phyloP scores from a whole-genome alignment of 2,113 vertebrate species.

The Nanger granti region DNA sequence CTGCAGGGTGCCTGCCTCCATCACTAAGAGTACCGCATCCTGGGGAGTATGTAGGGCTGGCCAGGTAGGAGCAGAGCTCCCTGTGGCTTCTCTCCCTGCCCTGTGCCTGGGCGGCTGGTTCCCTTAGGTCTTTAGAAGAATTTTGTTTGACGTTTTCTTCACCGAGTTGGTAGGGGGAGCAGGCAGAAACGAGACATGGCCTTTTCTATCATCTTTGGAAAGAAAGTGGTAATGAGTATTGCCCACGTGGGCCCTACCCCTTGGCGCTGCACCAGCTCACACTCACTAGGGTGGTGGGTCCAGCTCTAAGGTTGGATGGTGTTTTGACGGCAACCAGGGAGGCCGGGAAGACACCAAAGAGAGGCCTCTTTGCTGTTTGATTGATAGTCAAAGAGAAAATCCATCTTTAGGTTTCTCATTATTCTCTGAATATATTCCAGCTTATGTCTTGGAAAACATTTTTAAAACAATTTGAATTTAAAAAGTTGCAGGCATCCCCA shows the following conservation, averaged over 20 bases:
- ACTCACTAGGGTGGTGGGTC: no score
- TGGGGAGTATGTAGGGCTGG: not conserved
- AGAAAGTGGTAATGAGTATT: not conserved
- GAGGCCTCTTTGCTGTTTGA: not conserved
- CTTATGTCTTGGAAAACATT: not conserved
- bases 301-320: not conserved
- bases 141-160: not conserved
- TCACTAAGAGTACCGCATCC: not conserved
- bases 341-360: not conserved
- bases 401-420: not conserved
- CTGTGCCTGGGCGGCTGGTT: not conserved
- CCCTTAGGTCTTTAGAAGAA: not conserved
- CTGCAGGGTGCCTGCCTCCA: not conserved
- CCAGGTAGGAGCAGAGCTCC: not conserved
- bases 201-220: not conserved
- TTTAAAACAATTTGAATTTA: conserved; percentile 6
- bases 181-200: not conserved
- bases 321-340: not conserved
- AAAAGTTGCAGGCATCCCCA: not conserved
- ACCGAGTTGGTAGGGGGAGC: not conserved
- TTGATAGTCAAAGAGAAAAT: not conserved
- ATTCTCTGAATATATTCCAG: not conserved
- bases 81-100: not conserved
- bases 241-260: not conserved
- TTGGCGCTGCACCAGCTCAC: not conserved